Conservation (phyloP, 64 coral and sea anemone genomes). For the Catalaphyllia jardinei region DNA sequence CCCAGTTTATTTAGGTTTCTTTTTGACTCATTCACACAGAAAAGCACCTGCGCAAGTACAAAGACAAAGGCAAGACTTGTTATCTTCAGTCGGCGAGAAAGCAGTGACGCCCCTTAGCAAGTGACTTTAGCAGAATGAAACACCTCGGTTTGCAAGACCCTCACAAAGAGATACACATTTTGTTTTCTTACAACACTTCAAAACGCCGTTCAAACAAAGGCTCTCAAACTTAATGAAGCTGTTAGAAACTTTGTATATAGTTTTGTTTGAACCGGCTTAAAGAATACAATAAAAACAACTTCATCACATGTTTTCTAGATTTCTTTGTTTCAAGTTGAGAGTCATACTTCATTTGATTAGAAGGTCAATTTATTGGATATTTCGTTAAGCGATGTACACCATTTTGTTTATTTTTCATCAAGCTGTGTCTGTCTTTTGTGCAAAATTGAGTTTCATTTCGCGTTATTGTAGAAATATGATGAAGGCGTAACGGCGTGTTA, state of each 20-base stretch:
- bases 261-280: not conserved
- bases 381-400: conserved; percentile 2
- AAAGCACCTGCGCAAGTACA: not conserved
- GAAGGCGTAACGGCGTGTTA: conserved; percentile 14
- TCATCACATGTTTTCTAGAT: not conserved
- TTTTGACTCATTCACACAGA: conserved; percentile 28
- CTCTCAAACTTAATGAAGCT: not conserved
- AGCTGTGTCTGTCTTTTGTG: conserved; percentile 30
- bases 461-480: not conserved
- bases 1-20: conserved; percentile 33
- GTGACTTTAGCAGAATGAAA: not conserved
- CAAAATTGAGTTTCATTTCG: conserved; percentile 33
- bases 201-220: not conserved
- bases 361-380: conserved; percentile 2
- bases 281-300: not conserved
- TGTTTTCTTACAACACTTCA: not conserved
- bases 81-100: not conserved
- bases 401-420: conserved; percentile 11
- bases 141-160: conserved; percentile 1
- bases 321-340: not conserved
- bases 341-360: conserved; percentile 29
- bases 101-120: conserved; percentile 24
- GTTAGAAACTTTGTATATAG: not conserved
- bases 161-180: conserved; percentile 6
- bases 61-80: conserved; percentile 8